A percentile compares a stretch with the other conserved stretches of the same genome.
These are phyloP conservation scores for Junonia oenone DNA, from an alignment of 2,888 invertebrate species.

Conservation along the genomic window DNA sequence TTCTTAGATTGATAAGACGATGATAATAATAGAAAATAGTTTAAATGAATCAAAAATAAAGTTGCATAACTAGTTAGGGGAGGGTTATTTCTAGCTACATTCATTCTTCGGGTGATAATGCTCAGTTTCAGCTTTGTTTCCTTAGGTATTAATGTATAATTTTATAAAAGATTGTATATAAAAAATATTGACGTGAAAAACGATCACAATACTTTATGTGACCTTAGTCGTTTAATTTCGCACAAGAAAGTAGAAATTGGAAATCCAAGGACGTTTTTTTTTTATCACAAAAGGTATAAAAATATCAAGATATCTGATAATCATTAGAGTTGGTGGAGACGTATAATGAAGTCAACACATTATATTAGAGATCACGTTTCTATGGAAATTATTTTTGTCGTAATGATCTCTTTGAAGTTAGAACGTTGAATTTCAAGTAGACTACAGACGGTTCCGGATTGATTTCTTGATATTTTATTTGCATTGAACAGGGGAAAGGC, in stretches of 20 bases:
- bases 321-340: conserved; percentile 11
- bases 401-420: conserved; percentile 63
- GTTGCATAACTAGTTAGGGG: no score
- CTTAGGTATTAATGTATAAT: no score
- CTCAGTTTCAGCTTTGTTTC: no score
- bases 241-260: neutral
- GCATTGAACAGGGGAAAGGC: conserved; percentile 54
- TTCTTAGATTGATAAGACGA: no score
- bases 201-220: no score
- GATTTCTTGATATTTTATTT: conserved; percentile 58
- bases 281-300: neutral
- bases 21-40: no score
- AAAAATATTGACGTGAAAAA: no score
- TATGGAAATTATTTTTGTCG: conserved; percentile 47
- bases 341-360: conserved; percentile 32
- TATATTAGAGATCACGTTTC: conserved; percentile 39
- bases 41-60: no score
- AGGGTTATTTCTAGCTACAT: no score
- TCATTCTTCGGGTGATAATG: no score
- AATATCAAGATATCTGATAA: conserved; percentile 6
- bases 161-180: no score
- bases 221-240: neutral
- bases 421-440: conserved; percentile 55
- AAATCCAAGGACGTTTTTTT: neutral
- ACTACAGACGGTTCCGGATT: conserved; percentile 45